phyloP scores from a whole-genome alignment of 2,888 invertebrate genomes.

The Drosophila colorata region DNA sequence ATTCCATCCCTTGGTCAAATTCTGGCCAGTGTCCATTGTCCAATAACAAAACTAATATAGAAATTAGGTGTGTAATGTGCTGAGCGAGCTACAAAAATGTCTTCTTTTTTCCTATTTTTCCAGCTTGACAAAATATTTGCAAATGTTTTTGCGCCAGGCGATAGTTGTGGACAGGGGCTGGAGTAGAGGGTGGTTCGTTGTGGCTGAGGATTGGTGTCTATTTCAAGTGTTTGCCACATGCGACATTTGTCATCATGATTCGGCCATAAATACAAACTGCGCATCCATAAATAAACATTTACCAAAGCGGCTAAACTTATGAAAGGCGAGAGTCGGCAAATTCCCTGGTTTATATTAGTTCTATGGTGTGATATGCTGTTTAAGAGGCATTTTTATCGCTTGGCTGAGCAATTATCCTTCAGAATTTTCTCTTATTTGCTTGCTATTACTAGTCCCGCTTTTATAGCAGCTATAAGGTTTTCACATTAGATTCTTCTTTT shows the following conservation, averaged over 20 bases:
- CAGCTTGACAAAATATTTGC: slow-evolving; percentile 67
- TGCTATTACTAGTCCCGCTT: too few relatives aligned
- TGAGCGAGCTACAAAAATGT: slow-evolving; percentile 76
- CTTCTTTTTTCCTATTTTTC: slow-evolving; percentile 58
- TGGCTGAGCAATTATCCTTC: slow-evolving; percentile 27
- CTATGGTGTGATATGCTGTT: slow-evolving; percentile 5
- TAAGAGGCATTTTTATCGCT: slow-evolving; percentile 17
- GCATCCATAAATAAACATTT: slow-evolving; percentile 72
- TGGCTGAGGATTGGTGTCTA: slow-evolving; percentile 49
- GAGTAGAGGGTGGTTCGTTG: slow-evolving; percentile 43
- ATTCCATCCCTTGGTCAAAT: slow-evolving; percentile 12
- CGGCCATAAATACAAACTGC: slow-evolving; percentile 79
- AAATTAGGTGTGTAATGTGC: slow-evolving; percentile 81
- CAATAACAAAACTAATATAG: slow-evolving; percentile 74
- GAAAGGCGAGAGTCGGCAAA: slow-evolving; percentile 15
- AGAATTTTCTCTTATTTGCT: not conserved
- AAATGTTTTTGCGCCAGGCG: slow-evolving; percentile 53
- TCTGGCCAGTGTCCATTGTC: slow-evolving; percentile 30
- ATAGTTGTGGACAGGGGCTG: not conserved
- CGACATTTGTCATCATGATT: slow-evolving; percentile 81
- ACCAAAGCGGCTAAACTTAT: slow-evolving; percentile 38
- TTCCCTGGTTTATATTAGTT: not conserved
- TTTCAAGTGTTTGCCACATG: slow-evolving; percentile 73
- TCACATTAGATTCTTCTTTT: too few relatives aligned
- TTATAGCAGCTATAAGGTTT: too few relatives aligned